phyloP scores from a whole-genome alignment of 2,888 invertebrate species.

The Koerneria pararmatus region DNA sequence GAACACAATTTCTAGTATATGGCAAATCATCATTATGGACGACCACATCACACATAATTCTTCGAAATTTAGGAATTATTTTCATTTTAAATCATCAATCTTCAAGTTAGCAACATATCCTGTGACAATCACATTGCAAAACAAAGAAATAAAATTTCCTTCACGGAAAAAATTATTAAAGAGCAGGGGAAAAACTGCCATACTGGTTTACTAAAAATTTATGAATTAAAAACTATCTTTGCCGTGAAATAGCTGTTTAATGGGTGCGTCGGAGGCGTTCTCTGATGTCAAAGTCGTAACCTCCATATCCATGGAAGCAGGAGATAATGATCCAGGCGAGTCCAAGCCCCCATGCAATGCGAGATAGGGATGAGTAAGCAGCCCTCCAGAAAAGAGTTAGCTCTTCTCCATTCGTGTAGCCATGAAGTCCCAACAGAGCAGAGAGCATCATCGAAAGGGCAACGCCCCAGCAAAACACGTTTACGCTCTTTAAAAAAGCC shows the following conservation, averaged over 20 bases:
- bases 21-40: too few species aligned
- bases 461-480: not conserved
- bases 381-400: conserved; percentile 15
- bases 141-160: too few species aligned
- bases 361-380: conserved; percentile 3
- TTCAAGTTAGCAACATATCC: too few species aligned
- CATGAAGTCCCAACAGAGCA: not conserved
- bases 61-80: too few species aligned
- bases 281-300: too few species aligned
- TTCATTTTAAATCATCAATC: too few species aligned
- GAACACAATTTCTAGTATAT: too few species aligned
- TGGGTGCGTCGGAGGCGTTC: not conserved
- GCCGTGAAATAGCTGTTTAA: not conserved
- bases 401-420: not conserved
- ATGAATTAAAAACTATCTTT: not conserved
- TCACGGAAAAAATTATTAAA: not conserved
- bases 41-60: too few species aligned
- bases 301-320: conserved; percentile 18
- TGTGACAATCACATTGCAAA: too few species aligned
- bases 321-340: conserved; percentile 14
- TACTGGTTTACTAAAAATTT: too few species aligned
- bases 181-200: not conserved
- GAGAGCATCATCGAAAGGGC: not conserved
- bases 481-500: not conserved
- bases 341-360: conserved; percentile 10